Percentiles rank a stretch among this genome's conserved stretches.
Evolutionary conservation across 1,140 invertebrate species (phyloP).

Genomic region (Listronotus bonariensis): DNA sequence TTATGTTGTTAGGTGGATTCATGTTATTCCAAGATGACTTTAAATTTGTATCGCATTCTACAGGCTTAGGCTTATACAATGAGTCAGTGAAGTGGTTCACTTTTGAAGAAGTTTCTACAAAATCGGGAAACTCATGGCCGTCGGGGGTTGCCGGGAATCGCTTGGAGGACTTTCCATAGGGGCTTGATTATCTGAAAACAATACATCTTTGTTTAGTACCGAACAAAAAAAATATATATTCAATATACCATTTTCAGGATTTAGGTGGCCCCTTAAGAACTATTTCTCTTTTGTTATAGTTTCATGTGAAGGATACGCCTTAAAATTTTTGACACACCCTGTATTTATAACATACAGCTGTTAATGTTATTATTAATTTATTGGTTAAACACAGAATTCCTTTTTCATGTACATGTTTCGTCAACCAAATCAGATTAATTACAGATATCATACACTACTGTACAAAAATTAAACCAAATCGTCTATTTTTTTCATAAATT

Average conservation of each 20-base stretch:
- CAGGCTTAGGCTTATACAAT: constrained; percentile 10
- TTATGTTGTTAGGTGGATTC: constrained; percentile 17
- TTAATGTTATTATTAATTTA: too few species aligned
- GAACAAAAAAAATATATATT: constrained; percentile 2
- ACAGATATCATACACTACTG: too few species aligned
- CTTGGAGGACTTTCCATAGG: constrained; percentile 50
- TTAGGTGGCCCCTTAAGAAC: too few species aligned
- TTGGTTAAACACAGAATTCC: too few species aligned
- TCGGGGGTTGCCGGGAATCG: constrained; percentile 79
- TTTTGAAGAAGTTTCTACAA: constrained; percentile 62
- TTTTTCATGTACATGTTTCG: too few species aligned
- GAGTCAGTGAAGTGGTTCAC: not conserved
- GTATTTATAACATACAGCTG: too few species aligned
- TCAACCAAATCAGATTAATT: too few species aligned
- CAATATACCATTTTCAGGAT: not conserved
- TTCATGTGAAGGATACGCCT: too few species aligned
- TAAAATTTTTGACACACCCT: too few species aligned
- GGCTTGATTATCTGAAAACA: constrained; percentile 38
- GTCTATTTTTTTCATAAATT: too few species aligned
- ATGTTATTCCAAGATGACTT: constrained; percentile 17
- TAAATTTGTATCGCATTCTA: constrained; percentile 22
- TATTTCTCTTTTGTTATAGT: too few species aligned
- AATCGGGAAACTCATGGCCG: constrained; percentile 84
- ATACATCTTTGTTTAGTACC: not conserved
- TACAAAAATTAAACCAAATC: too few species aligned